Conservation (phyloP, 2,113 vertebrate species). For the Gobiocypris rarus region DNA sequence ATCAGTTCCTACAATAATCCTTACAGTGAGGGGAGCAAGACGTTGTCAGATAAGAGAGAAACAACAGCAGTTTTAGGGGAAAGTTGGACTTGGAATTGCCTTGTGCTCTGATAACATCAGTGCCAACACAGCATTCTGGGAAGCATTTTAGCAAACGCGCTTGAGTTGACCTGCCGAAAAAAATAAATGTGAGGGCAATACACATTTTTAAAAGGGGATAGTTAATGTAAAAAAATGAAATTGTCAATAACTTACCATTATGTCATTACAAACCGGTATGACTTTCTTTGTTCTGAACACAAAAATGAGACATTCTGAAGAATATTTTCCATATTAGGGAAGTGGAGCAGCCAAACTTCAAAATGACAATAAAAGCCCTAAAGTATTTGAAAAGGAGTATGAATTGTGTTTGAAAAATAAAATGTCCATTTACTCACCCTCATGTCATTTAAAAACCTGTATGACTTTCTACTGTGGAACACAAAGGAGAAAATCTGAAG, state of each 20-base stretch:
- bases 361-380: background rate
- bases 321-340: background rate
- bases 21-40: constrained; percentile 9
- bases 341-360: background rate
- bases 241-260: background rate
- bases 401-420: too few species aligned
- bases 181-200: constrained; percentile 58
- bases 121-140: constrained; percentile 58
- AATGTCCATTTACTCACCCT: too few species aligned
- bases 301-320: background rate
- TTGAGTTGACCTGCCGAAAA: constrained; percentile 58
- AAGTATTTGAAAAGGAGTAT: background rate
- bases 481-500: too few species aligned
- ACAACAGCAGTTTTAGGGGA: background rate
- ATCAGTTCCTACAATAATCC: background rate
- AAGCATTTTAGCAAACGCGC: constrained; percentile 63
- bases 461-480: too few species aligned
- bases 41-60: background rate
- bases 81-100: constrained; percentile 47
- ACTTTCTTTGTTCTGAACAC: background rate
- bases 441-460: too few species aligned
- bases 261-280: background rate
- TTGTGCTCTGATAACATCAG: constrained; percentile 56
- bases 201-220: too few species aligned
- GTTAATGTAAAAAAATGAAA: background rate